These are phyloP conservation scores for Nesoenas mayeri DNA, from an alignment of 2,113 vertebrate species.

Conservation along the genomic window DNA sequence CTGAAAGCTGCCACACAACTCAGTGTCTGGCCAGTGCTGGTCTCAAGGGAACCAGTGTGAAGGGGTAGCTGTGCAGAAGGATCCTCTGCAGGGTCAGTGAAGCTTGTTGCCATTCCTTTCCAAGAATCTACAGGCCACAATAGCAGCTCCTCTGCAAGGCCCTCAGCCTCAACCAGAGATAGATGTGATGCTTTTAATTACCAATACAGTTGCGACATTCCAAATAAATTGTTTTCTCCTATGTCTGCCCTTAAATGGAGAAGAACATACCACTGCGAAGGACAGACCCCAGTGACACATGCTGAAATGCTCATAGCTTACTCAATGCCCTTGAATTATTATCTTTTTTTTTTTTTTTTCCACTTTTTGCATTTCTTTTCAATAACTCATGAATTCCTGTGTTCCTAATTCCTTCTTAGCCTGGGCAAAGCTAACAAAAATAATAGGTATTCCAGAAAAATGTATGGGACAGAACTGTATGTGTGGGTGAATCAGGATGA, in stretches of 20 bases:
- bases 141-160: background rate
- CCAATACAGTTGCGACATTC: background rate
- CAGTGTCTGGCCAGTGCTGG: background rate
- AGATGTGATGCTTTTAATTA: background rate
- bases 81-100: background rate
- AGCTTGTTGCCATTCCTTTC: background rate
- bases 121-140: background rate
- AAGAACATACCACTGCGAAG: background rate
- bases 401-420: background rate
- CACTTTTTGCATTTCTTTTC: background rate
- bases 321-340: background rate
- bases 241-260: background rate
- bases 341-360: too few species aligned
- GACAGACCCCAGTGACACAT: background rate
- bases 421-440: background rate
- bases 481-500: background rate
- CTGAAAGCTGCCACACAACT: background rate
- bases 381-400: background rate
- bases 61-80: background rate
- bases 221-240: background rate
- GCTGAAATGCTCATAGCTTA: background rate
- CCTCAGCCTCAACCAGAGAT: background rate
- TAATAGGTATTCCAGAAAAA: background rate
- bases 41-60: background rate
- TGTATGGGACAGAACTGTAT: background rate